Conservation (phyloP, 2,888 invertebrate genomes). For the Amiota minor region DNA sequence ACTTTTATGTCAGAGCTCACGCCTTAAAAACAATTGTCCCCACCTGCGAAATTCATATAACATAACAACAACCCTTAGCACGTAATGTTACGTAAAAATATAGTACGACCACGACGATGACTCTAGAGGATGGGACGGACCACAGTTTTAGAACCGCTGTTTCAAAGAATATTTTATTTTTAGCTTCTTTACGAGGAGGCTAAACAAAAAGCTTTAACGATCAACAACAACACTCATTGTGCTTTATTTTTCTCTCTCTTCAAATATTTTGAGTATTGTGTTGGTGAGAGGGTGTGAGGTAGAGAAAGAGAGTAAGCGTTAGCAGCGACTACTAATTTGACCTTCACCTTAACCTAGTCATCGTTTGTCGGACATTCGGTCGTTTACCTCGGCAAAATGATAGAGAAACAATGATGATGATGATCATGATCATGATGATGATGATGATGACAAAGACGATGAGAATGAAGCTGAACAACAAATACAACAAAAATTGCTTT, state of each 20-base stretch:
- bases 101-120: too few relatives aligned
- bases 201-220: conserved; percentile 33
- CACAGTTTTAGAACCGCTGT: conserved; percentile 47
- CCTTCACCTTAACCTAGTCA: conserved; percentile 75
- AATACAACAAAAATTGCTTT: not conserved
- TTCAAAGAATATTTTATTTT: too few relatives aligned
- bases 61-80: too few relatives aligned
- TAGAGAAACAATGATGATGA: conserved; percentile 4
- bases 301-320: too few relatives aligned
- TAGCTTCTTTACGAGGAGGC: too few relatives aligned
- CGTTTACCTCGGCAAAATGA: conserved; percentile 65
- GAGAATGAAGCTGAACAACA: not conserved
- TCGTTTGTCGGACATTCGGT: conserved; percentile 74
- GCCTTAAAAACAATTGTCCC: too few relatives aligned
- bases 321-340: conserved; percentile 59
- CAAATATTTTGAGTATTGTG: conserved; percentile 25
- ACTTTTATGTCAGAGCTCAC: too few relatives aligned
- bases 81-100: too few relatives aligned
- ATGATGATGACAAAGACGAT: not conserved
- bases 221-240: conserved; percentile 42
- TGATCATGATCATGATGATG: not conserved
- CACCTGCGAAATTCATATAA: too few relatives aligned
- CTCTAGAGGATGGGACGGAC: too few relatives aligned
- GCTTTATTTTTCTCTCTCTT: conserved; percentile 43
- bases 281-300: not conserved